Evolutionary conservation across 2,113 vertebrate genomes (phyloP), one percentile per base, ranked within the genome.

Genomic region (Dasypus novemcinctus): DNA sequence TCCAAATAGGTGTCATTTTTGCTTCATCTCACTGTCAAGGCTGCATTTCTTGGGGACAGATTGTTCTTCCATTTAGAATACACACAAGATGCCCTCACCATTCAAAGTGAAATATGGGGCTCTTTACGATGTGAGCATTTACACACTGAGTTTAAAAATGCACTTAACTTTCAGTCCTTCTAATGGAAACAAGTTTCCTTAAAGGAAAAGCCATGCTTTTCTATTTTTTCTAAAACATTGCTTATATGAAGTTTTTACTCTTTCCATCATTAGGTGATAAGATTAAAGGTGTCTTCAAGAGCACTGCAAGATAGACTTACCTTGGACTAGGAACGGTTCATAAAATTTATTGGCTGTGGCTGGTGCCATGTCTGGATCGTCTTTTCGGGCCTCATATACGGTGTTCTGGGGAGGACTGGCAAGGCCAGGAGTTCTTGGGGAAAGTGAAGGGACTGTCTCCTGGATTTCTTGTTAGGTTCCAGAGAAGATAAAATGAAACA

Each of bases 41-140:
- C 38, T 96, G 17, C 29, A 38, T 57, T 93, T 95, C 93, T 92
- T 64, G 63, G 8, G n/a, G 92, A 96, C 88, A 97, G 88, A 96
- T 91, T 94, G 63, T 38, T 92, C 74, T 93, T 80, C 43, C 63
- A 66, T 68, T 89, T 17, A 15, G 83, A 90, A 92, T 61, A 27
- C 11, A 74, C 43, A 96, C 54, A 74, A 95, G 76, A 93, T 87
- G 49, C 78, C 81, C 38, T 93, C 63, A 64, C n/a, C n/a, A n/a
- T n/a, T n/a, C n/a, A 59, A 63, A 95, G 41, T 64, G 59, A 29
- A 81, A 84, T 64, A 54, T 2, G 23, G 46, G 49, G 59, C 43
- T 96, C 49, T 86, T 68, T 38, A 95, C 92, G 38, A 82, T 91
- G 18, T 63, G 27, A 87, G 54, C 41, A 43, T 41, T 88, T 95